A percentile compares a stretch with the other conserved stretches of the same genome.
These are phyloP conservation scores for Drosophila murphyi DNA, from an alignment of 1,140 invertebrate genomes.

Conservation along the genomic window DNA sequence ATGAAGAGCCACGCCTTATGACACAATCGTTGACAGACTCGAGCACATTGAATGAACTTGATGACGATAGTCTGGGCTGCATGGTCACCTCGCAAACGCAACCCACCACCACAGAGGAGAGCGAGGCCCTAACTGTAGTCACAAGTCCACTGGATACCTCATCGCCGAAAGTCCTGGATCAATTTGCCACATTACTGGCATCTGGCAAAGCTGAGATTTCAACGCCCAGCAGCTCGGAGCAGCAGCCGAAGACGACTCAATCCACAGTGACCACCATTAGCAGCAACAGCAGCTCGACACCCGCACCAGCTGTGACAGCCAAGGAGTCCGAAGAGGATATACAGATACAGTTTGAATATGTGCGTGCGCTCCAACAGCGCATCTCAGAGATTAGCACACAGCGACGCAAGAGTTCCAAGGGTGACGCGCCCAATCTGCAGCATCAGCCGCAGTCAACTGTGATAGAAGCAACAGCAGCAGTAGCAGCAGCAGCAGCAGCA, in stretches of 20 bases:
- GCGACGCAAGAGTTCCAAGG: constrained; percentile 86
- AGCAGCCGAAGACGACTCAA: constrained; percentile 71
- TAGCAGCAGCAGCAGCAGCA: constrained; percentile 12
- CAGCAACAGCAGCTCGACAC: constrained; percentile 49
- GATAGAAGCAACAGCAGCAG: constrained; percentile 64
- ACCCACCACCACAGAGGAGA: constrained; percentile 86
- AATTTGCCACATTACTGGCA: constrained; percentile 61
- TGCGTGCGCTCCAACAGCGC: constrained; percentile 88
- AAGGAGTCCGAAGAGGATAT: constrained; percentile 67
- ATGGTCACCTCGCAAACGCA: constrained; percentile 64
- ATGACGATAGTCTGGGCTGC: constrained; percentile 86
- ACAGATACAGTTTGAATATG: constrained; percentile 86
- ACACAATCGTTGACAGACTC: constrained; percentile 80
- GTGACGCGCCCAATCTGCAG: constrained; percentile 77
- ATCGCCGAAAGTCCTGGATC: constrained; percentile 61
- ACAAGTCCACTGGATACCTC: constrained; percentile 86
- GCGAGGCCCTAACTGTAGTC: constrained; percentile 86
- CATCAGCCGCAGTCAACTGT: constrained; percentile 67
- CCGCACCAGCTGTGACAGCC: constrained; percentile 34
- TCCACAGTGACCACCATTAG: constrained; percentile 60
- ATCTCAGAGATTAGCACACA: constrained; percentile 90
- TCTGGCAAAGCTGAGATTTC: constrained; percentile 57
- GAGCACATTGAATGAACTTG: constrained; percentile 84
- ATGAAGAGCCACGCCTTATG: constrained; percentile 68
- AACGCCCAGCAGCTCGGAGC: constrained; percentile 79